A percentile compares a stretch with the other conserved stretches of the same genome.
phyloP scores from a whole-genome alignment of 92 coral and sea anemone genomes.

The Epizoanthus fatuus region DNA sequence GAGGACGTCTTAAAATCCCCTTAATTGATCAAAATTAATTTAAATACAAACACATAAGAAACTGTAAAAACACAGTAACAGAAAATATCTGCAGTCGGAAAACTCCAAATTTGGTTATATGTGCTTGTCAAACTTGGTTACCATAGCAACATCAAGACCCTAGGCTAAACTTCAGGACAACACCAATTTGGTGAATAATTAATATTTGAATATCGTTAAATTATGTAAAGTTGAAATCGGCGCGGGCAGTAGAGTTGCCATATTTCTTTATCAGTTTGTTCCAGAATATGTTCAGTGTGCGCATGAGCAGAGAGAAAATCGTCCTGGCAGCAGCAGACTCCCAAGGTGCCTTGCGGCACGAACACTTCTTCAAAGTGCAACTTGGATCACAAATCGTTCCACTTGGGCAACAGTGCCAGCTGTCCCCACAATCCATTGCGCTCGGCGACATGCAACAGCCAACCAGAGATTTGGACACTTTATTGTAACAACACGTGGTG shows the following conservation, averaged over 20 bases:
- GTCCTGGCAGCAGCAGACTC: conserved; percentile 65
- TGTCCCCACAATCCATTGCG: conserved; percentile 82
- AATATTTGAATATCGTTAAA: no score
- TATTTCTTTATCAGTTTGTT: conserved; percentile 27
- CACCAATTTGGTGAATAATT: no score
- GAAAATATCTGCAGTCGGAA: no score
- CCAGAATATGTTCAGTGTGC: conserved; percentile 62
- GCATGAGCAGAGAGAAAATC: conserved; percentile 66
- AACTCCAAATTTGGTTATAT: no score
- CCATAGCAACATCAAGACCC: no score
- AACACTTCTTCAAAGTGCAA: conserved; percentile 55
- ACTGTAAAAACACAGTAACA: no score
- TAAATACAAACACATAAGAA: no score
- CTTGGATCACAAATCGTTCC: conserved; percentile 76
- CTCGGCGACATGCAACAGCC: conserved; percentile 76
- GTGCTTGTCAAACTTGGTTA: no score
- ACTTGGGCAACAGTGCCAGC: conserved; percentile 84
- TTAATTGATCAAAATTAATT: no score
- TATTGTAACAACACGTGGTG: conserved; percentile 71
- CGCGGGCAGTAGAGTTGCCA: neutral
- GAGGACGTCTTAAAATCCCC: no score
- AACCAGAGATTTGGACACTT: conserved; percentile 63
- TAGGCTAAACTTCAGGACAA: no score
- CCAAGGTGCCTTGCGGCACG: conserved; percentile 81
- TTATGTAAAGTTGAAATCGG: neutral